Evolutionary conservation across 53 echinoderm and acorn worm species (phyloP).

Genomic region (Holothuria leucospilota): DNA sequence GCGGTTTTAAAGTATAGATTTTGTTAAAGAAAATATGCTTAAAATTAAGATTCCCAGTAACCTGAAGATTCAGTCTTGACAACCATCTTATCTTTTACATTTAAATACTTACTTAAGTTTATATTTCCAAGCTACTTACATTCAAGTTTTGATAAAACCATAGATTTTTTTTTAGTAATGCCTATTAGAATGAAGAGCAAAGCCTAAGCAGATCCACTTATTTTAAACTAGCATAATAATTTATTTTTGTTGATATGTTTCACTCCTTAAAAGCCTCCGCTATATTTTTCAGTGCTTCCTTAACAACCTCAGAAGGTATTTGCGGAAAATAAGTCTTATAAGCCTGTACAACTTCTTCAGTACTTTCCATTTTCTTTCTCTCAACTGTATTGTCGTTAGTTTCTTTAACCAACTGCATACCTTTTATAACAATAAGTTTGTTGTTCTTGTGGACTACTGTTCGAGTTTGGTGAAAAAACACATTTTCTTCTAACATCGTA

Average conservation of each 20-base stretch:
- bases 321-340: constrained; percentile 22
- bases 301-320: background rate
- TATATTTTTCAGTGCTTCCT: background rate
- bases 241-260: background rate
- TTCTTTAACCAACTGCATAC: constrained; percentile 8
- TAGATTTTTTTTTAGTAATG: no score
- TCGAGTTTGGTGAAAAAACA: background rate
- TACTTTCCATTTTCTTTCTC: background rate
- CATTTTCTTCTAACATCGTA: background rate
- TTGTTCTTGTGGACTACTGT: background rate
- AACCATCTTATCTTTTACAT: no score
- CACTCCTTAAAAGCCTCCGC: background rate
- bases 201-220: no score
- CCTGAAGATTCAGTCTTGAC: no score
- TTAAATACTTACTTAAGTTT: no score
- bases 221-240: no score
- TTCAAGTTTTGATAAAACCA: no score
- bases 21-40: no score
- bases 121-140: no score
- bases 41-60: no score
- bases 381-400: constrained; percentile 5
- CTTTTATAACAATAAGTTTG: constrained; percentile 36
- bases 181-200: no score
- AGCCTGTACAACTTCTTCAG: background rate
- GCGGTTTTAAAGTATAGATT: no score